Conservation (phyloP, 2,888 invertebrate genomes). For the Dasypolia templi region DNA sequence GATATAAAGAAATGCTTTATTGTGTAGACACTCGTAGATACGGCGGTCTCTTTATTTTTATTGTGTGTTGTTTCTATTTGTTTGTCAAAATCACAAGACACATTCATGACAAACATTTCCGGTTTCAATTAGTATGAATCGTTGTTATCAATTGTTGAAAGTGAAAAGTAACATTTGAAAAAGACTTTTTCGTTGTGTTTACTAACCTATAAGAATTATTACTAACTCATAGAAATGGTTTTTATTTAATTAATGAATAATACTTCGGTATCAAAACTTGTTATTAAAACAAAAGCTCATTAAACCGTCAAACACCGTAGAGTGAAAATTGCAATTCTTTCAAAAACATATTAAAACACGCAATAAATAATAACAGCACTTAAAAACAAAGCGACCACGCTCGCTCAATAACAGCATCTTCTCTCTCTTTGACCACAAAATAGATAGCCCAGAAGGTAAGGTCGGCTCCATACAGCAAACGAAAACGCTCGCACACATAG, state of each 20-base stretch:
- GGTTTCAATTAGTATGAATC: too few relatives aligned
- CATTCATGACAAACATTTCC: too few relatives aligned
- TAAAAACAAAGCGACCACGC: constrained; percentile 40
- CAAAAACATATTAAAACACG: constrained; percentile 12
- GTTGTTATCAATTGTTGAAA: too few relatives aligned
- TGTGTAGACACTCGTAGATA: neutral
- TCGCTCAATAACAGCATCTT: constrained; percentile 21
- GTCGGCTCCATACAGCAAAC: neutral
- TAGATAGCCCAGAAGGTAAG: neutral
- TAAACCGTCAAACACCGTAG: neutral
- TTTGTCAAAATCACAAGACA: too few relatives aligned
- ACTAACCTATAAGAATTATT: neutral
- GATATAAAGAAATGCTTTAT: neutral
- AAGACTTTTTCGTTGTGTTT: neutral
- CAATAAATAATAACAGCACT: constrained; percentile 24
- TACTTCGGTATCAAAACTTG: neutral
- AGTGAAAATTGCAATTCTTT: neutral
- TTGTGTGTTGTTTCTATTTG: too few relatives aligned
- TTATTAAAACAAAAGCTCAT: neutral
- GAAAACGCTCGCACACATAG: neutral
- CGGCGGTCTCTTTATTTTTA: too few relatives aligned
- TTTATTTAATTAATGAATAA: neutral
- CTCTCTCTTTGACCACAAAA: constrained; percentile 45
- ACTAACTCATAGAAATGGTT: neutral
- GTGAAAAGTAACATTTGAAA: neutral